phyloP scores from a whole-genome alignment of 2,888 invertebrate genomes.

The Cheilosia grossa region DNA sequence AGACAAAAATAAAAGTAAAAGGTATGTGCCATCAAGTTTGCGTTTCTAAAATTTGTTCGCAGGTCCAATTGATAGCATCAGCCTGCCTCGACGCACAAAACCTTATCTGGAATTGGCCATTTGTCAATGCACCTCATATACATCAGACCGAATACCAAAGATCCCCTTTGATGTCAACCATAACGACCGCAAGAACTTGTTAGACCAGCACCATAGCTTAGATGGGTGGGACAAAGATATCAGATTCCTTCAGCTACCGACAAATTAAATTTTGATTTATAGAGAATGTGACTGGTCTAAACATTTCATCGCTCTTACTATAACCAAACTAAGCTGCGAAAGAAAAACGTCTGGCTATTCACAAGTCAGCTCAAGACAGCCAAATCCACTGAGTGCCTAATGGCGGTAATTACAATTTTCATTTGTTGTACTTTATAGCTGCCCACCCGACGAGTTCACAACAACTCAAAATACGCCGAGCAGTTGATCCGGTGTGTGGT shows the following conservation, averaged over 20 bases:
- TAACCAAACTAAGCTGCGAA: neutral
- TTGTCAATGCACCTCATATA: too few relatives aligned
- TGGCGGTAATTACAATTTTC: conserved; percentile 70
- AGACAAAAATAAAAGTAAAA: too few relatives aligned
- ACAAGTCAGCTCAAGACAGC: conserved; percentile 49
- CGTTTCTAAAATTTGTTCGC: too few relatives aligned
- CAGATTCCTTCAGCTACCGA: conserved; percentile 21
- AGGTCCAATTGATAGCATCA: too few relatives aligned
- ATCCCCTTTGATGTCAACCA: conserved; percentile 6
- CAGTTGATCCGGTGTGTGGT: conserved; percentile 56
- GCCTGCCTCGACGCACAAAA: too few relatives aligned
- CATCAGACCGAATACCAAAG: neutral
- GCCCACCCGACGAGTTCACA: conserved; percentile 53
- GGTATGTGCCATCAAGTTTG: too few relatives aligned
- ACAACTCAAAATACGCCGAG: conserved; percentile 36
- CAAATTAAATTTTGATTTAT: conserved; percentile 70
- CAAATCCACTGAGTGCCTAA: conserved; percentile 54
- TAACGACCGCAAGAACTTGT: conserved; percentile 22
- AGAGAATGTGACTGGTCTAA: conserved; percentile 49
- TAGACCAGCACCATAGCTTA: conserved; percentile 12
- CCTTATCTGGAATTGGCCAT: too few relatives aligned
- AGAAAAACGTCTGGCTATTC: conserved; percentile 30
- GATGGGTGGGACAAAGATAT: conserved; percentile 63
- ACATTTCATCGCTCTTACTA: conserved; percentile 12
- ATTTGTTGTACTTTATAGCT: conserved; percentile 63